These are phyloP conservation scores for Salmo trutta DNA, from an alignment of 2,797 vertebrate species.

Conservation along the genomic window DNA sequence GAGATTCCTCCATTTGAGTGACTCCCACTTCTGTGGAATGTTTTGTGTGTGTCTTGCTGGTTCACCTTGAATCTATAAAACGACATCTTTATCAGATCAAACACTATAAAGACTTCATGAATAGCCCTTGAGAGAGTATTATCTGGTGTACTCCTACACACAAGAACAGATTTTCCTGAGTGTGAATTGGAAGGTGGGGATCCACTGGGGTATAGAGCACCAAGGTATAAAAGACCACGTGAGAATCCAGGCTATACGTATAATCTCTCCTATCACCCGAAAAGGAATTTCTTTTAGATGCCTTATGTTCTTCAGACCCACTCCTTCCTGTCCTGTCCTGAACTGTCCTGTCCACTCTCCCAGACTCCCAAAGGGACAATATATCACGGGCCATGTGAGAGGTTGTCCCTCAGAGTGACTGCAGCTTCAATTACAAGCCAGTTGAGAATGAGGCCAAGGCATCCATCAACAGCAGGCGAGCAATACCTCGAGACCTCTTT, in stretches of 20 bases:
- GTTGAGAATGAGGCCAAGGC: slow-evolving; percentile 21
- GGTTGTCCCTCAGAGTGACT: slow-evolving; percentile 53
- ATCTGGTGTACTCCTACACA: not conserved
- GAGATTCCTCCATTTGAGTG: too few species aligned
- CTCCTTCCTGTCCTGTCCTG: too few species aligned
- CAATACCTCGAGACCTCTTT: too few species aligned
- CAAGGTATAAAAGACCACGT: too few species aligned
- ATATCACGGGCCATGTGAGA: slow-evolving; percentile 21
- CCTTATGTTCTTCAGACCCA: not conserved
- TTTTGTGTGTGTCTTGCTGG: not conserved
- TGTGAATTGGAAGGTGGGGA: too few species aligned
- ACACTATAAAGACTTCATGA: not conserved
- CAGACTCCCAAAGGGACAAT: not conserved
- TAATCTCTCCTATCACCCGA: too few species aligned
- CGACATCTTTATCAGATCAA: not conserved
- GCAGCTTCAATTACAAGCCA: slow-evolving; percentile 43
- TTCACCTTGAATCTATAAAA: not conserved
- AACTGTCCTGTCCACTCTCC: not conserved
- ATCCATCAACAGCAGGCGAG: slow-evolving; percentile 31
- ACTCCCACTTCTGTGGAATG: too few species aligned
- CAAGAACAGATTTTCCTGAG: not conserved
- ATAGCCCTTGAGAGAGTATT: not conserved
- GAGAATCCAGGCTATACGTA: too few species aligned
- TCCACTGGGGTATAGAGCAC: too few species aligned
- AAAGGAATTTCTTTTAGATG: not conserved